Percentiles rank a stretch among this genome's conserved stretches.
phyloP scores from a whole-genome alignment of 2,113 vertebrate species.

The Orycteropus afer region DNA sequence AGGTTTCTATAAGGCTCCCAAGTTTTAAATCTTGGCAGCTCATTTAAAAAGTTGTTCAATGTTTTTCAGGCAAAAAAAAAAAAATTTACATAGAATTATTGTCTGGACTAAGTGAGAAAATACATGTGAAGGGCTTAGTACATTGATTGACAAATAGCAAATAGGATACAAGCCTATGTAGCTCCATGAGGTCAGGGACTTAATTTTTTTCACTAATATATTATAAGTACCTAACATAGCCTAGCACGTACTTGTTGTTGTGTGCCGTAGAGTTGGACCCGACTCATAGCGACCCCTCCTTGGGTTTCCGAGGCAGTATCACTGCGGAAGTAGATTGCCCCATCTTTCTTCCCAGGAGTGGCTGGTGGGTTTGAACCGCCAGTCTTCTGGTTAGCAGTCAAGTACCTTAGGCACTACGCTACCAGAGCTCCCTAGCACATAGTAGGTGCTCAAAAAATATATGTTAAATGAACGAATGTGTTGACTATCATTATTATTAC shows the following conservation, averaged over 20 bases:
- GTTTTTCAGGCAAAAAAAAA: neutral
- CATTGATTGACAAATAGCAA: neutral
- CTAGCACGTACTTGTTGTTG: too few species aligned
- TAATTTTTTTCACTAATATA: neutral
- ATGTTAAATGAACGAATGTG: neutral
- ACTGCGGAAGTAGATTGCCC: too few species aligned
- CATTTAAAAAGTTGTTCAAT: constrained; percentile 7
- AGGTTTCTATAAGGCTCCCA: neutral
- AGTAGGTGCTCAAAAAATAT: neutral
- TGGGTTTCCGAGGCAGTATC: too few species aligned
- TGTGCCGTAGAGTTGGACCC: too few species aligned
- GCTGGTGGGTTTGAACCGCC: too few species aligned
- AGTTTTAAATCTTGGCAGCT: neutral
- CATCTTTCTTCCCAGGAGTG: too few species aligned
- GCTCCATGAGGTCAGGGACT: neutral
- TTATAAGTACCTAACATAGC: neutral
- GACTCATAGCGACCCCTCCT: too few species aligned
- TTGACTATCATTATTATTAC: neutral
- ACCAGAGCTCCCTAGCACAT: too few species aligned
- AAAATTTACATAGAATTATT: neutral
- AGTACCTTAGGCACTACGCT: too few species aligned
- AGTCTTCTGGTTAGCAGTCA: too few species aligned
- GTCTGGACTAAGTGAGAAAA: neutral
- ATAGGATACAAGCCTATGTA: neutral
- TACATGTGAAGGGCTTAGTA: neutral